Base-by-base conservation (phyloP, 2,113 vertebrate genomes). In the Paradoxurus hermaphroditus region DNA sequence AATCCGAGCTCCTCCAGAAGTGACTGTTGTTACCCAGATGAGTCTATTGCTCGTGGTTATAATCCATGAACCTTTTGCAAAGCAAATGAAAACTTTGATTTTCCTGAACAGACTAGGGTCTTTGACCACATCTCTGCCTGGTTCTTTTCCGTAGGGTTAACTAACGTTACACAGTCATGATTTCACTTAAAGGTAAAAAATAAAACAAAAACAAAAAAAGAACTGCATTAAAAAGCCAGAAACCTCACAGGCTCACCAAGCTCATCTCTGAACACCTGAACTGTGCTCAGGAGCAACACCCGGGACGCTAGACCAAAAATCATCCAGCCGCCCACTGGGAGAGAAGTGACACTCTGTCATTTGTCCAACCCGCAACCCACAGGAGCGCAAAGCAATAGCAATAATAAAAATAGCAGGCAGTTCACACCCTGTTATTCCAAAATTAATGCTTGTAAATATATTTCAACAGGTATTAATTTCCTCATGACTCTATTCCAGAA, bases 181-280 rank as follows among this genome's bases (percentile, higher is more conserved):
- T 84, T 87, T 87, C 70, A 62, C 91, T 72, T 92, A n/a, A 81
- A 86, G 86, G n/a, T 68, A 56, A 83, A 89, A 41, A 77, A n/a
- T 7, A 62, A 34, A 73, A 67, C 68, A 81, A 86, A 91, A 41
- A 67, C 25, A 67, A 29, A 78, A 41, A 75, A 78, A 75, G 72
- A 88, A 51, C 39, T 14, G 18, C 16, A 14, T 87, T 63, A 27
- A 53, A 85, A 92, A 88, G 21, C 11, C 93, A 94, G 79, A 83
- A 90, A 77, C 27, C 13, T 31, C 39, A 82, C 39, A 27, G 9
- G 46, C 77, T 79, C 9, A 3, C 44, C n/a, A 75, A 14, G 41
- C 18, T 75, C 46, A 70, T 49, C 91, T 68, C 51, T 68, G 85
- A 88, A 39, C 18, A 79, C 29, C 21, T 39, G 72, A 4, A 10